These are phyloP conservation scores for Latheticus oryzae DNA, from an alignment of 2,888 invertebrate genomes.

Conservation along the genomic window DNA sequence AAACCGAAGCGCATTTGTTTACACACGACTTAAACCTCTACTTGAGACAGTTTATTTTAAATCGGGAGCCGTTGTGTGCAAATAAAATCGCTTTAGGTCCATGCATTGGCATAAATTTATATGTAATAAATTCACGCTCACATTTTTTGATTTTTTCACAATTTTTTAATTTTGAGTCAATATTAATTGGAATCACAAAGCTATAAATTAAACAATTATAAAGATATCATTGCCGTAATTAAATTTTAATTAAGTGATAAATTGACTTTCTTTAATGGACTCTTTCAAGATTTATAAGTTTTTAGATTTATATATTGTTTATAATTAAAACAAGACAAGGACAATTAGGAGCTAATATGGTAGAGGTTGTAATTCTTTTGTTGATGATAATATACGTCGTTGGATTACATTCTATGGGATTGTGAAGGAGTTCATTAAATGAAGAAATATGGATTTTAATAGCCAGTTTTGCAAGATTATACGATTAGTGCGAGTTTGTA, in stretches of 20 bases:
- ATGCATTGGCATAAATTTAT: slow-evolving; percentile 36
- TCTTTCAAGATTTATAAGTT: slow-evolving; percentile 18
- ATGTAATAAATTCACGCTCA: slow-evolving; percentile 15
- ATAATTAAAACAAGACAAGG: too few relatives aligned
- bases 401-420: too few relatives aligned
- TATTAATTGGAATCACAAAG: slow-evolving; percentile 15
- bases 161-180: neutral
- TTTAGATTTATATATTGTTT: too few relatives aligned
- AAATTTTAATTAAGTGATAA: slow-evolving; percentile 41
- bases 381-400: too few relatives aligned
- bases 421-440: too few relatives aligned
- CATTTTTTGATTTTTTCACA: slow-evolving; percentile 14
- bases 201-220: slow-evolving; percentile 40
- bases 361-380: too few relatives aligned
- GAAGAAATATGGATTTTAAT: too few relatives aligned
- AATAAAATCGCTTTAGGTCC: slow-evolving; percentile 34
- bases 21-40: slow-evolving; percentile 24
- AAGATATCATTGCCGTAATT: slow-evolving; percentile 42
- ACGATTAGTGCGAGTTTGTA: too few relatives aligned
- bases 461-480: too few relatives aligned
- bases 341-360: too few relatives aligned
- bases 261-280: slow-evolving; percentile 27
- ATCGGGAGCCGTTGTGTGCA: slow-evolving; percentile 37
- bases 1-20: slow-evolving; percentile 19
- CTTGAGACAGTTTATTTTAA: slow-evolving; percentile 31